Evolutionary conservation across 1,140 invertebrate genomes (phyloP).

Genomic region (Bombus sibiricus): DNA sequence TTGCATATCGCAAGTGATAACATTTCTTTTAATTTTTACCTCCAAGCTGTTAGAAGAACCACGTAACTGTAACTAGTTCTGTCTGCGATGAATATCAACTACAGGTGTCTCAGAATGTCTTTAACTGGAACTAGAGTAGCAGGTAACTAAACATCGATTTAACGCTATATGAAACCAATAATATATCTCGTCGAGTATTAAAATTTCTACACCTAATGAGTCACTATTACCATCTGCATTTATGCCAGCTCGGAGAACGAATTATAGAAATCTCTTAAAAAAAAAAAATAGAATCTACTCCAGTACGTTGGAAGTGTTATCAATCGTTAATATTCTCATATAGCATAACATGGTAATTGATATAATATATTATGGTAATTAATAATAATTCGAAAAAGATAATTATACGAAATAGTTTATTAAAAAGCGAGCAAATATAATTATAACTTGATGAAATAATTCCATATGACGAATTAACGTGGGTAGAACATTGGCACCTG

Average conservation of each 20-base stretch:
- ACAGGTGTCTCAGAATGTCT: slow-evolving; percentile 9
- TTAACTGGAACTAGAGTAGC: neutral
- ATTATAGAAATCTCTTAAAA: neutral
- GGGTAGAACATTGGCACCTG: slow-evolving; percentile 14
- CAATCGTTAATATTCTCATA: too few species aligned
- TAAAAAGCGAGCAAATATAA: neutral
- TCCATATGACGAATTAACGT: neutral
- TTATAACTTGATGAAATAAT: neutral
- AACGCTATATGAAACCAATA: neutral
- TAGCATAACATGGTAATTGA: neutral
- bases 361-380: neutral
- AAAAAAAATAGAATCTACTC: neutral
- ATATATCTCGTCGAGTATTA: neutral
- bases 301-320: too few species aligned
- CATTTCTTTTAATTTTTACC: neutral
- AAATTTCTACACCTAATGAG: neutral
- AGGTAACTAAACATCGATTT: neutral
- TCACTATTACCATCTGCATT: too few species aligned
- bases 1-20: too few species aligned
- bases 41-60: neutral
- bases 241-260: too few species aligned
- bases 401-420: neutral
- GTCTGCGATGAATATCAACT: neutral
- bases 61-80: slow-evolving; percentile 12
- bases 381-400: neutral